Evolutionary conservation across 2,797 vertebrate species (phyloP).

Genomic region (Amniataba percoides): DNA sequence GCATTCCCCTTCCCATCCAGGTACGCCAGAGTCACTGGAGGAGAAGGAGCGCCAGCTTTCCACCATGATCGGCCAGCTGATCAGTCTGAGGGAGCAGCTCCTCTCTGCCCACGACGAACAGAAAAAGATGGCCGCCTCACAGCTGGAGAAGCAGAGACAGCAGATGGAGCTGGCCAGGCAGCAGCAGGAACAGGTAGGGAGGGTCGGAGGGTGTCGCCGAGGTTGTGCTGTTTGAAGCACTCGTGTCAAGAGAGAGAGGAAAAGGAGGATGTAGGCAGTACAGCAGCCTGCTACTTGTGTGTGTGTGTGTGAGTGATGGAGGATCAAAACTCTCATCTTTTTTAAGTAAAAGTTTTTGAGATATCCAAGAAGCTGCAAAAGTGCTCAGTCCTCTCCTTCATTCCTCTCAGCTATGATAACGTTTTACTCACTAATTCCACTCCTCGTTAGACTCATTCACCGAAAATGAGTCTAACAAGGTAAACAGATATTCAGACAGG

Average conservation of each 20-base stretch:
- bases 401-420: neutral
- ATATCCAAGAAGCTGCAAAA: neutral
- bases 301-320: neutral
- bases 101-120: conserved; percentile 94
- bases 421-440: neutral
- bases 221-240: neutral
- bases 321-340: neutral
- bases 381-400: neutral
- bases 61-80: conserved; percentile 95
- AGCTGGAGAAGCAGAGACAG: conserved; percentile 96
- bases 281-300: neutral
- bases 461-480: neutral
- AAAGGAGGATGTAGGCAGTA: neutral
- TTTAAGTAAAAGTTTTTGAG: neutral
- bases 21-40: conserved; percentile 94
- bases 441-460: too few relatives aligned
- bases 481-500: neutral
- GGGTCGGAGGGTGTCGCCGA: conserved; percentile 13
- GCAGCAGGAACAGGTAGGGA: conserved; percentile 94
- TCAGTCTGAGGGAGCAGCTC: conserved; percentile 95
- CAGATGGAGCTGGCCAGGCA: conserved; percentile 97
- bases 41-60: conserved; percentile 95
- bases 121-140: conserved; percentile 95
- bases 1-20: conserved; percentile 65
- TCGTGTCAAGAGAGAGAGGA: too few relatives aligned